Conservation (phyloP, 2,888 invertebrate species). For the Luperina nickerlii region DNA sequence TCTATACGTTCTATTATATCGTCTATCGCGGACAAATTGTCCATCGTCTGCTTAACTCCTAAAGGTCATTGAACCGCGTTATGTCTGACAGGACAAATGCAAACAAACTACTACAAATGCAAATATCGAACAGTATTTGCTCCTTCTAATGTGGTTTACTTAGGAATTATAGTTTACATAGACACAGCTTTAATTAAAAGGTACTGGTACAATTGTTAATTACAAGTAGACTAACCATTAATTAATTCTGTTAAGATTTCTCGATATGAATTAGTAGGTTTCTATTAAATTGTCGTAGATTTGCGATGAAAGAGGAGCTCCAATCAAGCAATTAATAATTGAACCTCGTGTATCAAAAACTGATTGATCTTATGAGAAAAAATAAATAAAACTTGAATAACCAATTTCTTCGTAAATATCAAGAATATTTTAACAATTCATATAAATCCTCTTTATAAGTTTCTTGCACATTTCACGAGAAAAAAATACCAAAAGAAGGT, state of each 20-base stretch:
- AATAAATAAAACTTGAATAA: background rate
- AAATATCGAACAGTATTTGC: conserved; percentile 8
- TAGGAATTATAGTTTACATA: background rate
- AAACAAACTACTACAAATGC: conserved; percentile 30
- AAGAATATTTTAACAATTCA: background rate
- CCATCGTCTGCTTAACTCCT: background rate
- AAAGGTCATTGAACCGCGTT: conserved; percentile 35
- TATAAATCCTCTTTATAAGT: background rate
- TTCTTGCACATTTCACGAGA: background rate
- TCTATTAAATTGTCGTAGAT: background rate
- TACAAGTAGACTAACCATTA: background rate
- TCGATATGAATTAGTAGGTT: background rate
- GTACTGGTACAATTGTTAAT: conserved; percentile 5
- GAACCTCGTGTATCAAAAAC: background rate
- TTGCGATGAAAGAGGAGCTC: background rate
- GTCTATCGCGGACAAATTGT: background rate
- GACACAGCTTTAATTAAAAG: conserved; percentile 7
- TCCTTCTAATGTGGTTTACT: background rate
- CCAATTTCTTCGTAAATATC: background rate
- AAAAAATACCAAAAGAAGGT: background rate
- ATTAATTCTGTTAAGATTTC: background rate
- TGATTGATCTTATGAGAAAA: too few relatives aligned
- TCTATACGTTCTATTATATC: background rate
- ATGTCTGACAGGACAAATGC: conserved; percentile 17
- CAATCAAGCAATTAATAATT: background rate